A percentile compares a stretch with the other conserved stretches of the same genome.
These are phyloP conservation scores for Noturus placidus DNA, from an alignment of 2,113 vertebrate species.

Conservation along the genomic window DNA sequence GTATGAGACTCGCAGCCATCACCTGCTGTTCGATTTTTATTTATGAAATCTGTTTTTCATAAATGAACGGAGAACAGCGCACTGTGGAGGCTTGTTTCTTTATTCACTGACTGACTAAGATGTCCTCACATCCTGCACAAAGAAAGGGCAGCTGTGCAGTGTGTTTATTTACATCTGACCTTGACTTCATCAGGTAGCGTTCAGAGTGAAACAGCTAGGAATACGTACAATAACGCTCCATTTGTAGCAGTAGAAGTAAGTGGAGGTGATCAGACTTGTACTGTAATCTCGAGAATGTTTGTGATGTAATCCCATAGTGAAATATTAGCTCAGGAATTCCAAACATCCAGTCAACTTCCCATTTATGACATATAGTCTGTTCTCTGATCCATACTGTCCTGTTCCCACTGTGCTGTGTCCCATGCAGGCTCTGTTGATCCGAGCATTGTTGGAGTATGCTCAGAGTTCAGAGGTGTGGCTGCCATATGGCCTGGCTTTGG, in stretches of 20 bases:
- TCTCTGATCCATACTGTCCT: background rate
- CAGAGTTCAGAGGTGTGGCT: constrained; percentile 63
- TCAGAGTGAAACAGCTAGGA: background rate
- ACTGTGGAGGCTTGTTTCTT: background rate
- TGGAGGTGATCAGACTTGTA: background rate
- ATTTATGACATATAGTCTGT: background rate
- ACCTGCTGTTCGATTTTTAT: background rate
- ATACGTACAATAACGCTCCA: background rate
- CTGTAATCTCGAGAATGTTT: background rate
- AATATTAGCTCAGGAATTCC: background rate
- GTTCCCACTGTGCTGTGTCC: background rate
- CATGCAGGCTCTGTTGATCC: constrained; percentile 72
- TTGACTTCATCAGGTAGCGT: background rate
- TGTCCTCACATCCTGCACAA: background rate
- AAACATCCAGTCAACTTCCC: background rate
- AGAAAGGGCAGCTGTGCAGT: background rate
- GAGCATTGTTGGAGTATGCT: constrained; percentile 76
- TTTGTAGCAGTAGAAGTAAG: background rate
- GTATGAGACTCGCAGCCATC: background rate
- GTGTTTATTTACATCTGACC: background rate
- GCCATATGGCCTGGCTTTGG: constrained; percentile 71
- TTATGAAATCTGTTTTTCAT: background rate
- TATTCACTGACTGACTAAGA: background rate
- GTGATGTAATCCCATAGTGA: background rate
- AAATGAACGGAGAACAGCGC: background rate